A percentile compares a stretch with the other conserved stretches of the same genome.
Evolutionary conservation across 2,797 vertebrate species (phyloP).

Genomic region (Paedocypris micromegethes): DNA sequence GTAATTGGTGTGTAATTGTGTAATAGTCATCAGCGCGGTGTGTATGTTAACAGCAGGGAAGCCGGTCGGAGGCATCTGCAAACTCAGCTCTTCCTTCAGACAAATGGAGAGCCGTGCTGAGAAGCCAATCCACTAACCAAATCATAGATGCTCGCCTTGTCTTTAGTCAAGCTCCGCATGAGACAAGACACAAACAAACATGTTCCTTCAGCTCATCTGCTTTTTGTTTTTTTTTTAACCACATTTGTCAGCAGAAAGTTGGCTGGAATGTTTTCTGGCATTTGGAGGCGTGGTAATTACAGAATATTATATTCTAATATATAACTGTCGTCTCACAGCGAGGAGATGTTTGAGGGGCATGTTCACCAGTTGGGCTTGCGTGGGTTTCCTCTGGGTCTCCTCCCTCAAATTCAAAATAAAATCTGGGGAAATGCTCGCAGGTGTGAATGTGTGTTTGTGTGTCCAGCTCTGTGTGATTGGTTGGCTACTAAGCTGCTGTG

Average conservation of each 20-base stretch:
- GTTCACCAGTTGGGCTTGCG: too few species aligned
- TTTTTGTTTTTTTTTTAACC: conserved; percentile 2
- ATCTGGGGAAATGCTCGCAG: too few species aligned
- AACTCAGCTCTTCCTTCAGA: conserved; percentile 31
- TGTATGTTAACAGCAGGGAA: conserved; percentile 11
- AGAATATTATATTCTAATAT: too few species aligned
- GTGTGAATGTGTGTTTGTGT: too few species aligned
- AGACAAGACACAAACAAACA: background rate
- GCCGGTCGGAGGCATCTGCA: conserved; percentile 21
- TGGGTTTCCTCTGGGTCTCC: too few species aligned
- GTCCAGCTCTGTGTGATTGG: too few species aligned
- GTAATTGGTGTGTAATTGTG: conserved; percentile 21
- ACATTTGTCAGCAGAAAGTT: too few species aligned
- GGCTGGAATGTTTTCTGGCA: background rate
- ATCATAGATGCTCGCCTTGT: conserved; percentile 8
- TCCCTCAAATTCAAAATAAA: too few species aligned
- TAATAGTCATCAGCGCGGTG: background rate
- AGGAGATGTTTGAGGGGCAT: too few species aligned
- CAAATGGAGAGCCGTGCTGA: conserved; percentile 23
- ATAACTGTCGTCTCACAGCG: too few species aligned
- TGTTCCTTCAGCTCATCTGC: background rate
- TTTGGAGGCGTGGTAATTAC: background rate
- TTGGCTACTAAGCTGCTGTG: too few species aligned
- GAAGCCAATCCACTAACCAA: conserved; percentile 18
- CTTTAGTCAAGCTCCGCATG: conserved; percentile 6